phyloP scores from a whole-genome alignment of 1,140 invertebrate species.

The Hylaeus anthracinus region DNA sequence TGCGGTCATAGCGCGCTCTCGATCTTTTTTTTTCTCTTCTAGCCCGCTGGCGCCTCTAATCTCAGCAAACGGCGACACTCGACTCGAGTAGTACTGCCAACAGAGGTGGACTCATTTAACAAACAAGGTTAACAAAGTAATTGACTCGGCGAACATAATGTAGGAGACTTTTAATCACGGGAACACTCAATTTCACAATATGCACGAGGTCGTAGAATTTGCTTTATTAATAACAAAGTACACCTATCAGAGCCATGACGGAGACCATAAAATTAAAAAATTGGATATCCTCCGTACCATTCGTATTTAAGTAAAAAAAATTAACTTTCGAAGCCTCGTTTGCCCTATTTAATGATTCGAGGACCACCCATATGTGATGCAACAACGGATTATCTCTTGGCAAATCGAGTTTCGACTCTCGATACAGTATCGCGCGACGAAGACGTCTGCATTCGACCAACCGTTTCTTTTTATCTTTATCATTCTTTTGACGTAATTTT shows the following conservation, averaged over 20 bases:
- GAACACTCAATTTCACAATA: too few relatives aligned
- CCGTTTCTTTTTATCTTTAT: too few relatives aligned
- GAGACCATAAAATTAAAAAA: too few relatives aligned
- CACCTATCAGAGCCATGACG: too few relatives aligned
- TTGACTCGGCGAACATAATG: too few relatives aligned
- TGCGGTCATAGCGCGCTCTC: neutral
- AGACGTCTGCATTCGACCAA: slow-evolving; percentile 12
- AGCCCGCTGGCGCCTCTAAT: neutral
- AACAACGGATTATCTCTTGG: slow-evolving; percentile 49
- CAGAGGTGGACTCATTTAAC: neutral
- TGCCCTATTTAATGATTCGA: slow-evolving; percentile 28
- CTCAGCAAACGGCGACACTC: neutral
- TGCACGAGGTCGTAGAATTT: too few relatives aligned
- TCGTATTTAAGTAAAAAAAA: too few relatives aligned
- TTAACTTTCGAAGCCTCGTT: too few relatives aligned
- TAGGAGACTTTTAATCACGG: too few relatives aligned
- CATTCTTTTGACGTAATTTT: too few relatives aligned
- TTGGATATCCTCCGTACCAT: too few relatives aligned
- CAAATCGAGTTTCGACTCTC: slow-evolving; percentile 56
- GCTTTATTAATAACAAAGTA: too few relatives aligned
- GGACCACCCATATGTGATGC: slow-evolving; percentile 27
- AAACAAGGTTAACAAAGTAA: neutral
- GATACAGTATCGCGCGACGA: slow-evolving; percentile 29
- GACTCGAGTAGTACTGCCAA: neutral
- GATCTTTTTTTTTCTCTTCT: neutral